phyloP scores from a whole-genome alignment of 1,140 invertebrate genomes.

The Polypedilum vanderplanki region DNA sequence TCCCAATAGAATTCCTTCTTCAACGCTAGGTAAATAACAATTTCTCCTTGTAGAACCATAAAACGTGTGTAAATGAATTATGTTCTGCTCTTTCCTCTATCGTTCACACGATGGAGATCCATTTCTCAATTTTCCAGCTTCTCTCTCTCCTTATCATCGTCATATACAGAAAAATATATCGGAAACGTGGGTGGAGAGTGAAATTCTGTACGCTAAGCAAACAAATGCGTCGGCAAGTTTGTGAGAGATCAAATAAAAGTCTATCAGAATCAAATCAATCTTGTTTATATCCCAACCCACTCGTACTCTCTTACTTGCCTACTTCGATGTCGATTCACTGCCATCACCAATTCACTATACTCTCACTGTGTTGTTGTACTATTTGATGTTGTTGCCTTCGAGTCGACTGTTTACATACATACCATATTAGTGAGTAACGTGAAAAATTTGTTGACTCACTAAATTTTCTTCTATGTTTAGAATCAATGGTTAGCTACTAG shows the following conservation, averaged over 20 bases:
- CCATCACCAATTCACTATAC: neutral
- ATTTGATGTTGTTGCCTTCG: neutral
- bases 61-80: conserved; percentile 27
- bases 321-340: neutral
- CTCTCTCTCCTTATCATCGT: neutral
- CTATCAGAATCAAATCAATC: conserved; percentile 26
- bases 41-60: conserved; percentile 12
- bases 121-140: conserved; percentile 13
- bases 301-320: neutral
- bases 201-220: neutral
- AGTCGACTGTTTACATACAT: neutral
- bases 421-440: neutral
- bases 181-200: neutral
- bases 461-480: neutral
- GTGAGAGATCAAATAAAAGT: conserved; percentile 20
- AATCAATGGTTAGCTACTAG: neutral
- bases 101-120: neutral
- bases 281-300: conserved; percentile 2
- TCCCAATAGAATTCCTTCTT: conserved; percentile 17
- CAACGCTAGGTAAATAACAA: conserved; percentile 12
- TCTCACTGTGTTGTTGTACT: neutral
- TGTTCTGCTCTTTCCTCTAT: neutral
- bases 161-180: neutral
- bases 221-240: neutral
- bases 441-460: conserved; percentile 28